Conservation (phyloP, 2,888 invertebrate genomes). For the Oligia strigilis region DNA sequence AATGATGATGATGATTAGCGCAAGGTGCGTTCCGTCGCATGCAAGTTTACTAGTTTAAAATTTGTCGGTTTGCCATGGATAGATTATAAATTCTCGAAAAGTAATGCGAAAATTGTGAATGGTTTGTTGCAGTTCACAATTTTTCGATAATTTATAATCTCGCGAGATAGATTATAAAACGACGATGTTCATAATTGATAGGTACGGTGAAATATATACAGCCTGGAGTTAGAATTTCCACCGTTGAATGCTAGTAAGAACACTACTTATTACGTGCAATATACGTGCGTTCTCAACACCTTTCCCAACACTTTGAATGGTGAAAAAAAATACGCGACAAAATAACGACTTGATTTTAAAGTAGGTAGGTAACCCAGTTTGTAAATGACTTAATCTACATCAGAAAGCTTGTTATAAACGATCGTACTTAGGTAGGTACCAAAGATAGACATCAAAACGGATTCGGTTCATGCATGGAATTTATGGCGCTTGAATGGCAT, state of each 20-base stretch:
- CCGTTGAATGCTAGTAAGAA: not conserved
- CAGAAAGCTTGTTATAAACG: slow-evolving; percentile 7
- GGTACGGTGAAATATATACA: too few species aligned
- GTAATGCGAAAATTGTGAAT: too few species aligned
- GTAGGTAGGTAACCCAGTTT: slow-evolving; percentile 18
- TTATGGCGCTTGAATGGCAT: not conserved
- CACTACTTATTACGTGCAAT: not conserved
- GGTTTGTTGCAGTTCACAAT: too few species aligned
- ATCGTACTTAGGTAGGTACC: slow-evolving; percentile 6
- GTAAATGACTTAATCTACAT: slow-evolving; percentile 19
- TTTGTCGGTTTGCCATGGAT: too few species aligned
- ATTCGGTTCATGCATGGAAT: not conserved
- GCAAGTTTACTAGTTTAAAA: too few species aligned
- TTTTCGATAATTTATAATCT: too few species aligned
- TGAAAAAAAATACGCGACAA: not conserved
- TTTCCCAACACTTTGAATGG: not conserved
- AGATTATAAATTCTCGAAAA: too few species aligned
- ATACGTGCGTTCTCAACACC: not conserved
- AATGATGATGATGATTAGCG: too few species aligned
- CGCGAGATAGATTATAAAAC: too few species aligned
- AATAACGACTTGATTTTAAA: slow-evolving; percentile 21
- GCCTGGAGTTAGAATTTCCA: not conserved
- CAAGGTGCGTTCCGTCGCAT: too few species aligned
- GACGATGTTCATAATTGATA: too few species aligned
- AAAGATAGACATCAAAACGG: slow-evolving; percentile 9